Base-by-base conservation (phyloP, 1,140 invertebrate species). In the Drosophila arizonae region DNA sequence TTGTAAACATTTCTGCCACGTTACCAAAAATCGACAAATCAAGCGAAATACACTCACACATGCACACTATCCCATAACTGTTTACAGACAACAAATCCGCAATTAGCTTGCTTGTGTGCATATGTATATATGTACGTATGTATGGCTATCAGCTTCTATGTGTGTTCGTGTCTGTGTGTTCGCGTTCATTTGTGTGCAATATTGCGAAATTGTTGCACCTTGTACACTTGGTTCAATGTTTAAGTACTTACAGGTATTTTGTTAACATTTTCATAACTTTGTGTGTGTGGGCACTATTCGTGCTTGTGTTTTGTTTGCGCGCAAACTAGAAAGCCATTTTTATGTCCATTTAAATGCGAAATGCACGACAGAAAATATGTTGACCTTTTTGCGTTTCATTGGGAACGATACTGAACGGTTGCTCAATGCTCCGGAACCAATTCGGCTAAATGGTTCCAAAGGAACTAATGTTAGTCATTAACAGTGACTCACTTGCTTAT, bases 261-360 rank as follows among this genome's bases (percentile, higher is more conserved):
- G 62, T 76, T 76, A 76, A 79, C 90, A 85, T 87, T 90, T 90
- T 88, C 69, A 86, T 85, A 71, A 65, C 69, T 68, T 79, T 90
- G 63, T 81, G 70, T 74, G 67, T 65, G 81, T 33, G 73, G 82
- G 90, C 90, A 91, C 90, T 58, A 72, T 4, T 56, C 21, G 86
- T 90, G 90, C 90, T 33, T 61, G 33, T 76, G 66, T 62, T 85
- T 84, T 88, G 90, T 86, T 85, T 85, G 76, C 72, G 82, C 76
- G 78, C 81, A 90, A 81, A 77, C 86, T 91, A 91, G 70, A 90
- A 57, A 91, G 72, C 86, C 90, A 91, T 91, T 81, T 90, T 91
- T 81, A 91, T 75, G 77, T 79, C 64, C 77, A 88, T 79, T 90
- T 90, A 90, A 91, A 88, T 91, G 90, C 90, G 67, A 79, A 76